Evolutionary conservation across 1,140 invertebrate species (phyloP), one percentile per base, ranked within the genome.

Genomic region (Macrobrachium rosenbergii): DNA sequence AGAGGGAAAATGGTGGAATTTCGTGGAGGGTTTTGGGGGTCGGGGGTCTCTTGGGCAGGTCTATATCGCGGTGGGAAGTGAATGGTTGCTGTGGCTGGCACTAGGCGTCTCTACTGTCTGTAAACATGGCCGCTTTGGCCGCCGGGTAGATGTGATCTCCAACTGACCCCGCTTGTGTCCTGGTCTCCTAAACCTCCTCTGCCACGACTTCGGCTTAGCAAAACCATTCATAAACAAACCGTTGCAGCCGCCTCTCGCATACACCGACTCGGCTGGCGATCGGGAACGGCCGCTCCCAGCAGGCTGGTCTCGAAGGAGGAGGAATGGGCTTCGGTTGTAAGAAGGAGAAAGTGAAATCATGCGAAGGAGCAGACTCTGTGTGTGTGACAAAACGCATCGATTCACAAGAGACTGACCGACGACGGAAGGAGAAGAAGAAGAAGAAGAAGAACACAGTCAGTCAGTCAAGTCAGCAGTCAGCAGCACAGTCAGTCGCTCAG

Each of bases 81-180:
- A 28, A 60, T 73, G 84, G 84, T 87, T 87, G 37, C 84, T 76
- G 84, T 87, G 84, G 84, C 67, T 37, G 84, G 77, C 84, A 78
- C 84, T 73, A 87, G 84, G 84, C 76, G 84, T 79, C 84, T 81
- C 84, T 60, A 87, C 77, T 79, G 84, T 80, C 63, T 87, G 64
- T 80, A 80, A 80, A 80, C 77, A 80, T 80, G 77, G 84, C 84
- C 78, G 84, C 77, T 37, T 78, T 87, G 84, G 84, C 84, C 84
- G 84, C 77, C 84, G 84, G 84, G 84, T 87, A 87, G 84, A 87
- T 87, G 63, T 87, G 84, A 87, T 87, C 84, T 87, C 84, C 84
- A 87, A 87, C 84, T 87, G 84, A 87, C 84, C 84, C 84, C 84
- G 84, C 84, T 81, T 87, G 84, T 87, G 84, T 87, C 84, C 84